Evolutionary conservation across 2,113 vertebrate genomes (phyloP), one percentile per base, ranked within the genome.

Genomic region (Mesocricetus auratus): DNA sequence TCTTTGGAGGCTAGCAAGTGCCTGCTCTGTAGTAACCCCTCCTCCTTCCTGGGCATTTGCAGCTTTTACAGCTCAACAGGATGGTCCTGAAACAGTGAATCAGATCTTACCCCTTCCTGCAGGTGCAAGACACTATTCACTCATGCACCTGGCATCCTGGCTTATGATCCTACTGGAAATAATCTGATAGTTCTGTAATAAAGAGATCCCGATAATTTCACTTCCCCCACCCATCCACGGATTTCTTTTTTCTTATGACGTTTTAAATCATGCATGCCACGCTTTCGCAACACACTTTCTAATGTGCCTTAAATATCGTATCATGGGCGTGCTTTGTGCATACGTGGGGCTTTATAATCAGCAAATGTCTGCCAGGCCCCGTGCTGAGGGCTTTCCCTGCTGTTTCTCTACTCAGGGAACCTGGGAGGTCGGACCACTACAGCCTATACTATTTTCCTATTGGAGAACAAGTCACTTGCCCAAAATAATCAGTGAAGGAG

Each of bases 21-120:
- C 50, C 81, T 58, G 9, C 78, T 89, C 22, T 12, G 5, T 5
- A 22, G 26, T 33, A 10, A 77, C 29, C 31, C 6, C 36, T 22
- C 50, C 22, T 21, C 24, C 77, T 39, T 1, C 17, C 19, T 10
- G 39, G 71, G 39, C 66, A 13, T 29, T 88, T 9, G 1, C 26
- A 66, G 5, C 91, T 7, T 82, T 71, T 86, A 93, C 47, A 88
- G 85, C 95, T 88, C 78, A 95, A 82, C 95, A 96, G 97, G 96
- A 96, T 95, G 94, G 88, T 96, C 93, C 94, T 95, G 62, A 90
- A 82, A 90, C 58, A 47, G 77, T 95, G 97, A 97, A 94, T 96
- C 98, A 89, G 94, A 78, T n/a, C 93, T 4, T 6, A 36, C 77
- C 86, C 69, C 90, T 97, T 95, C 94, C 89, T 97, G 97, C 94